Conservation (phyloP, 1,140 invertebrate genomes). For the Brachionus manjavacas region DNA sequence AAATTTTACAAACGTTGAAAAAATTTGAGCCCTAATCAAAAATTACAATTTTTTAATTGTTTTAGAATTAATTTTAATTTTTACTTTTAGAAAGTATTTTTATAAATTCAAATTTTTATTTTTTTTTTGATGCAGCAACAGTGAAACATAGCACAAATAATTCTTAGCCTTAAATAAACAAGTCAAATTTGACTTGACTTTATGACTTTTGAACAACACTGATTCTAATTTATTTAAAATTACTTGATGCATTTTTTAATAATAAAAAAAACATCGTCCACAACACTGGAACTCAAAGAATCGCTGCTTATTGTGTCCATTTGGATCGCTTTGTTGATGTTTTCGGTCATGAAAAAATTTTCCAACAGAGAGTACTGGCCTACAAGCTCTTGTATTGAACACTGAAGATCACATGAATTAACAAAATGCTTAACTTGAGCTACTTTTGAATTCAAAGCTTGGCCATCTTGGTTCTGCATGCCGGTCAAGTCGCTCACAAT, state of each 20-base stretch:
- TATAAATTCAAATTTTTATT: no score
- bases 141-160: no score
- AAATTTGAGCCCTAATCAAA: no score
- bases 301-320: constrained; percentile 71
- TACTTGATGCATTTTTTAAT: constrained; percentile 88
- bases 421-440: constrained; percentile 68
- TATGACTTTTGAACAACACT: no score
- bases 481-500: constrained; percentile 63
- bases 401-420: constrained; percentile 71
- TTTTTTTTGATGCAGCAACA: no score
- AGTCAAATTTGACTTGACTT: no score
- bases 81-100: no score
- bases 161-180: no score
- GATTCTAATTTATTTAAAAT: constrained; percentile 43
- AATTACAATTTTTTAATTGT: no score
- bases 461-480: background rate
- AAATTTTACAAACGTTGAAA: no score
- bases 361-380: constrained; percentile 85
- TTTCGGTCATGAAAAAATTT: constrained; percentile 91
- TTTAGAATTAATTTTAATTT: no score
- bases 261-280: constrained; percentile 97
- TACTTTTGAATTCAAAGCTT: constrained; percentile 55
- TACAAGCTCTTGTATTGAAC: constrained; percentile 80
- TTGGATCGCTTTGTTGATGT: constrained; percentile 82
- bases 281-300: constrained; percentile 78